Evolutionary conservation across 2,888 invertebrate species (phyloP).

Genomic region (Danaus chrysippus): DNA sequence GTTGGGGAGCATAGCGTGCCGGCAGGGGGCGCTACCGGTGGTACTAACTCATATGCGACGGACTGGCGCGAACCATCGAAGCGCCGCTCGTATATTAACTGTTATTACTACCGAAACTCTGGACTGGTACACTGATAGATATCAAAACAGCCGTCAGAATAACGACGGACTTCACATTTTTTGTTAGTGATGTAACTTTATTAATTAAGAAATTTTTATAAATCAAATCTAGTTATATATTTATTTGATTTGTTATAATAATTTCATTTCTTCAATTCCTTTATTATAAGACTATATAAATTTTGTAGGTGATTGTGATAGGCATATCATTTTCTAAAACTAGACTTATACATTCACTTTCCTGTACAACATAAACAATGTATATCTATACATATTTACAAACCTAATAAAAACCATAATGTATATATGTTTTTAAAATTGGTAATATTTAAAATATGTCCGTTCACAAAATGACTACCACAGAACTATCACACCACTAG

Average conservation of each 20-base stretch:
- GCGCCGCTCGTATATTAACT: constrained; percentile 52
- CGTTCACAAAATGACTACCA: background rate
- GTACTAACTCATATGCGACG: constrained; percentile 50
- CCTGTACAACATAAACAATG: no score
- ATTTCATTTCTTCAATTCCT: no score
- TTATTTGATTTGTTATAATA: no score
- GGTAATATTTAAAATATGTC: background rate
- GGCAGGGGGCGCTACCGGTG: constrained; percentile 72
- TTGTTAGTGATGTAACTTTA: constrained; percentile 42
- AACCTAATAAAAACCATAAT: no score
- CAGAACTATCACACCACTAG: constrained; percentile 43
- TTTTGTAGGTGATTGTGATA: no score
- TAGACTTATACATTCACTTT: no score
- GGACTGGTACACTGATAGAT: constrained; percentile 61
- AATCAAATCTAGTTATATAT: no score
- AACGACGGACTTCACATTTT: constrained; percentile 50
- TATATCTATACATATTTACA: no score
- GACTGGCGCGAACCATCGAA: constrained; percentile 40
- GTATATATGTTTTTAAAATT: background rate
- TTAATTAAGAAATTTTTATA: constrained; percentile 6
- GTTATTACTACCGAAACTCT: constrained; percentile 66
- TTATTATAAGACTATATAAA: no score
- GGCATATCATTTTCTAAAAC: no score
- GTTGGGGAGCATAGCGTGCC: constrained; percentile 64
- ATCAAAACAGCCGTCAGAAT: constrained; percentile 57